Evolutionary conservation across 2,797 vertebrate genomes (phyloP).

Genomic region (Ammospiza maritima): DNA sequence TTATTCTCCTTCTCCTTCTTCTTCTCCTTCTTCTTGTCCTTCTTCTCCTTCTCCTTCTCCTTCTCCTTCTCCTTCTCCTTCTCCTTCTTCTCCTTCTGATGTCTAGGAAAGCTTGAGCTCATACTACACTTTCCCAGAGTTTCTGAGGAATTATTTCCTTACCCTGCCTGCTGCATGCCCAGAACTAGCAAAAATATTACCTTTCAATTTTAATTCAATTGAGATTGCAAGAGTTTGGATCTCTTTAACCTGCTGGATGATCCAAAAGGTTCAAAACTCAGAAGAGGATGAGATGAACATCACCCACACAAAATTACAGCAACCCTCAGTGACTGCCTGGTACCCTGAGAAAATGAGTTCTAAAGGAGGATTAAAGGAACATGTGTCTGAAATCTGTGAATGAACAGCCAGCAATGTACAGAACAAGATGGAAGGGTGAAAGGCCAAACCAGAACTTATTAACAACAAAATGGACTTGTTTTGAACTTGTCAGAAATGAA

Average conservation of each 20-base stretch:
- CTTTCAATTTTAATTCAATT: background rate
- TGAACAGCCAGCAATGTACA: background rate
- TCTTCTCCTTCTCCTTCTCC: background rate
- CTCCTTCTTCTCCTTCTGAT: background rate
- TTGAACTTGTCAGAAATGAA: background rate
- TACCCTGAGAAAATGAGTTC: background rate
- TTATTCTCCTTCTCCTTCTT: too few species aligned
- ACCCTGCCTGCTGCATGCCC: background rate
- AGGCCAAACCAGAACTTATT: background rate
- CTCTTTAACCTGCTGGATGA: background rate
- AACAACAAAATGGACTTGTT: background rate
- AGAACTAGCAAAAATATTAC: background rate
- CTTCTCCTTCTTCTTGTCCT: background rate
- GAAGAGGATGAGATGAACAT: rapidly evolving
- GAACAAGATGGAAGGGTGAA: background rate
- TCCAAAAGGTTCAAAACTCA: background rate
- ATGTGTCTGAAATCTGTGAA: background rate
- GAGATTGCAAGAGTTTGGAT: background rate
- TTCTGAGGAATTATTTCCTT: background rate
- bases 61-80: background rate
- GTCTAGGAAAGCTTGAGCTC: background rate
- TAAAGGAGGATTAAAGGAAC: background rate
- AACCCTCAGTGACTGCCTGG: background rate
- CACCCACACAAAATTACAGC: background rate
- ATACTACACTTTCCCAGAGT: background rate